Percentiles rank a stretch among this genome's conserved stretches.
Conservation (phyloP, 1,140 invertebrate species). For the Drosophila tani region DNA sequence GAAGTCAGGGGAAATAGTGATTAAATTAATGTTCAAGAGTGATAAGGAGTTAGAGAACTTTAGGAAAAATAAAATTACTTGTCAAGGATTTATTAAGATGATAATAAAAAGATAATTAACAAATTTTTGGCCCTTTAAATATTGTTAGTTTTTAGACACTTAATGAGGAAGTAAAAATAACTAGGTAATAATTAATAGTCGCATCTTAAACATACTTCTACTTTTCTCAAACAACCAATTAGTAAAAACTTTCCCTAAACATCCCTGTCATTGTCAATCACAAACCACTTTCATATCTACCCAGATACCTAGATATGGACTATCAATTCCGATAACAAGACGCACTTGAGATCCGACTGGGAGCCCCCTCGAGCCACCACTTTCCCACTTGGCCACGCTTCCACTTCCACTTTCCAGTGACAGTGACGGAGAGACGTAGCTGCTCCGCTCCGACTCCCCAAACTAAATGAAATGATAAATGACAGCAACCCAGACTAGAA, state of each 20-base stretch:
- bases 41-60: background rate
- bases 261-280: constrained; percentile 6
- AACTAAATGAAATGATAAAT: constrained; percentile 70
- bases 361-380: constrained; percentile 13
- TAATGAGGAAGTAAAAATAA: background rate
- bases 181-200: background rate
- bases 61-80: background rate
- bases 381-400: constrained; percentile 43
- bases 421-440: constrained; percentile 25
- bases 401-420: constrained; percentile 36
- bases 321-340: constrained; percentile 39
- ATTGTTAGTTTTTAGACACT: background rate
- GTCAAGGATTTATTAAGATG: too few relatives aligned
- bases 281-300: constrained; percentile 1
- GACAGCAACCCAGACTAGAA: constrained; percentile 55
- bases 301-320: constrained; percentile 11
- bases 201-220: background rate
- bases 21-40: background rate
- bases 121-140: too few relatives aligned
- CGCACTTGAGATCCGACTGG: constrained; percentile 12
- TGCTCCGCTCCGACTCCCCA: constrained; percentile 1
- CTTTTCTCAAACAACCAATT: background rate
- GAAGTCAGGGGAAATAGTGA: background rate
- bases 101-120: too few relatives aligned
- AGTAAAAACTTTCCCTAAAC: background rate